These are phyloP conservation scores for Cisticola juncidis DNA, from an alignment of 2,113 vertebrate species.

Conservation along the genomic window DNA sequence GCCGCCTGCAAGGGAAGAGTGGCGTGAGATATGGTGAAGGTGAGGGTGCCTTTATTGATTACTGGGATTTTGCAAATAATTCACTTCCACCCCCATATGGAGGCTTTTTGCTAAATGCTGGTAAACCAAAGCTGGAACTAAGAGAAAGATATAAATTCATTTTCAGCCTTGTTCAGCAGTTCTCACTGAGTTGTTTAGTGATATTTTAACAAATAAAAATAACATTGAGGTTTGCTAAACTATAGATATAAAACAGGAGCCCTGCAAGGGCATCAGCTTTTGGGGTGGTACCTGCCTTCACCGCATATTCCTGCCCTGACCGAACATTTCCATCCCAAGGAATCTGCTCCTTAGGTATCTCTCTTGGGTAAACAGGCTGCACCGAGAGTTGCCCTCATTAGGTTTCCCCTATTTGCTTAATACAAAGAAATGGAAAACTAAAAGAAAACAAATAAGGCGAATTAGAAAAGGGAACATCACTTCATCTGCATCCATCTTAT, in stretches of 20 bases:
- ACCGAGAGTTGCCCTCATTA: slow-evolving; percentile 72
- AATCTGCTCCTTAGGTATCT: slow-evolving; percentile 74
- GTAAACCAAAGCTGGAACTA: neutral
- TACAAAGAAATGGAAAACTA: neutral
- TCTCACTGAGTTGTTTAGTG: slow-evolving; percentile 2
- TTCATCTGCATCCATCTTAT: slow-evolving; percentile 33
- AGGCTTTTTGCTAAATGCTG: neutral
- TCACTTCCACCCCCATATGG: neutral
- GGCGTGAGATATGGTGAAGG: neutral
- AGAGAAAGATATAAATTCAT: neutral
- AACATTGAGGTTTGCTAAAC: neutral
- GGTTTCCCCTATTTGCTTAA: slow-evolving; percentile 72
- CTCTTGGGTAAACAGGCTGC: slow-evolving; percentile 78
- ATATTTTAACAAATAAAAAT: neutral
- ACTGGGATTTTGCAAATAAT: neutral
- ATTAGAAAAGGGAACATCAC: slow-evolving; percentile 54
- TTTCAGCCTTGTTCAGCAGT: neutral
- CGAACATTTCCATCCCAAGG: slow-evolving; percentile 72
- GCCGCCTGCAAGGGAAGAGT: fast-evolving
- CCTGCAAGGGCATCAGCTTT: slow-evolving; percentile 61
- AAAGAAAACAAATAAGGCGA: neutral
- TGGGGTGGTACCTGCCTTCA: slow-evolving; percentile 75
- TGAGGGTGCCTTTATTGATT: neutral
- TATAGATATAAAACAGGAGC: neutral
- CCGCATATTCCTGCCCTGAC: slow-evolving; percentile 70